Evolutionary conservation across 2,113 vertebrate species (phyloP).

Genomic region (Uria aalge): DNA sequence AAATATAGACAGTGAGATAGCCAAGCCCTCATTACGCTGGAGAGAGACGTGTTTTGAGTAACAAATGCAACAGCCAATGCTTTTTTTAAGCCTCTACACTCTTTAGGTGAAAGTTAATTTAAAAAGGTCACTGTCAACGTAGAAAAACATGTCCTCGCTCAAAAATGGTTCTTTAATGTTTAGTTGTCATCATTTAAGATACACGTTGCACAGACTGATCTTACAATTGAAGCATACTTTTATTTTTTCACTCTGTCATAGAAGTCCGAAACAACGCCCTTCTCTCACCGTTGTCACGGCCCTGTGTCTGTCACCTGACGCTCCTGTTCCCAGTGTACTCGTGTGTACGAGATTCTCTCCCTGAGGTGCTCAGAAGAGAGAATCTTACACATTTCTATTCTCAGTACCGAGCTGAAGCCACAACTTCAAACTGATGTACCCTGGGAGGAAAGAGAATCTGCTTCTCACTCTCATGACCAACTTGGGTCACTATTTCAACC

Average conservation of each 20-base stretch:
- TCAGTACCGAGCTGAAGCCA: neutral
- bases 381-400: neutral
- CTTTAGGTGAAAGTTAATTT: neutral
- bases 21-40: neutral
- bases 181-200: neutral
- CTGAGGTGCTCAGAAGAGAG: neutral
- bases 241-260: neutral
- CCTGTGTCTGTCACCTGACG: neutral
- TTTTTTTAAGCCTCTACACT: neutral
- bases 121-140: neutral
- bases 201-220: neutral
- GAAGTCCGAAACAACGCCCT: neutral
- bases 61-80: neutral
- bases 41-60: neutral
- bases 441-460: neutral
- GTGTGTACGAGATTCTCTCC: neutral
- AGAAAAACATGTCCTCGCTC: neutral
- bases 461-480: neutral
- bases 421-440: neutral
- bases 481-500: neutral
- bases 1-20: neutral
- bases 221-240: neutral
- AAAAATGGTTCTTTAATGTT: neutral
- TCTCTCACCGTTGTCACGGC: accelerated
- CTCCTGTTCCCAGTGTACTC: neutral